A percentile compares a stretch with the other conserved stretches of the same genome.
Conservation (phyloP, 2,797 vertebrate genomes). For the Protonibea diacanthus region DNA sequence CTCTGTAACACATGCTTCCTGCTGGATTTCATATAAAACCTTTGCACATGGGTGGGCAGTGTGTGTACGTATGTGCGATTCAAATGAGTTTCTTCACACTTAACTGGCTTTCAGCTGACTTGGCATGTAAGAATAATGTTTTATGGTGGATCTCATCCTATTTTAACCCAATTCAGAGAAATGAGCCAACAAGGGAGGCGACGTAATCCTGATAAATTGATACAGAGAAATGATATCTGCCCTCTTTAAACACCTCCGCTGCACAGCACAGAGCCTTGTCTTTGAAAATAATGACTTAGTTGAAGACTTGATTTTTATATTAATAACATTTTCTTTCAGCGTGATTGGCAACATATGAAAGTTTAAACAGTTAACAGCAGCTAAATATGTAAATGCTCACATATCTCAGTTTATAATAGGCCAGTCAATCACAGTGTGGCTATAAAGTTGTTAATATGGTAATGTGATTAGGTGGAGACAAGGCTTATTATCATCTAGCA, state of each 20-base stretch:
- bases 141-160: constrained; percentile 51
- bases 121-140: constrained; percentile 59
- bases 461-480: neutral
- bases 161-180: constrained; percentile 59
- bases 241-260: constrained; percentile 29
- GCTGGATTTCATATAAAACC: constrained; percentile 49
- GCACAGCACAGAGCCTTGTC: neutral
- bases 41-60: constrained; percentile 38
- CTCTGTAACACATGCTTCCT: constrained; percentile 30
- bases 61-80: constrained; percentile 32
- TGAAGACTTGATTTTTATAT: neutral
- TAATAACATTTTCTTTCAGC: neutral
- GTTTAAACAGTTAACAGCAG: neutral
- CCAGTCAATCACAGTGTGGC: neutral
- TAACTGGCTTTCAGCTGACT: constrained; percentile 59
- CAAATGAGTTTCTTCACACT: constrained; percentile 69
- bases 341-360: neutral
- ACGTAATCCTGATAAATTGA: constrained; percentile 66
- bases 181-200: constrained; percentile 43
- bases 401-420: neutral
- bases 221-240: constrained; percentile 47
- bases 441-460: neutral
- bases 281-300: neutral
- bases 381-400: constrained; percentile 3
- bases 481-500: neutral